A percentile compares a stretch with the other conserved stretches of the same genome.
Evolutionary conservation across 2,113 vertebrate genomes (phyloP).

Genomic region (Albula goreensis): DNA sequence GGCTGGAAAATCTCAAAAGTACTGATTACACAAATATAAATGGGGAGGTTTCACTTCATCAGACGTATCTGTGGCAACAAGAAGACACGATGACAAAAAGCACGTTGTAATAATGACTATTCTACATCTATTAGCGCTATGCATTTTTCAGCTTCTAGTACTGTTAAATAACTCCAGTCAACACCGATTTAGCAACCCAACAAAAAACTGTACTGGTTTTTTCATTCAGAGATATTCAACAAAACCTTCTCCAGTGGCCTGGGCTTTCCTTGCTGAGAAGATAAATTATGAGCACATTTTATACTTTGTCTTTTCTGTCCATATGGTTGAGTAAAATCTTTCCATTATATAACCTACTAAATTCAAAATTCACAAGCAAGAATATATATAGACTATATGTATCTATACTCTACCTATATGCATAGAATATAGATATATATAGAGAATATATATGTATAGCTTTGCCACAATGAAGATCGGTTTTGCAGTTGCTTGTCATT

Average conservation of each 20-base stretch:
- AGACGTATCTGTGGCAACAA: conserved; percentile 38
- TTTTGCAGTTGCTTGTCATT: background rate
- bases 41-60: conserved; percentile 49
- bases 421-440: background rate
- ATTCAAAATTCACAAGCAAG: conserved; percentile 21
- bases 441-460: background rate
- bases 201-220: conserved; percentile 71
- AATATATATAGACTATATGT: background rate
- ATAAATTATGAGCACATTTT: conserved; percentile 26
- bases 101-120: conserved; percentile 48
- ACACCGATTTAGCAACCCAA: conserved; percentile 56
- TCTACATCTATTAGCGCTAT: conserved; percentile 52
- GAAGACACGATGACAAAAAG: conserved; percentile 42
- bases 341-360: conserved; percentile 48
- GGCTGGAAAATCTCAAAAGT: conserved; percentile 17
- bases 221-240: conserved; percentile 49
- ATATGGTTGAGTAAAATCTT: conserved; percentile 47
- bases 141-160: conserved; percentile 47
- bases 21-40: conserved; percentile 21
- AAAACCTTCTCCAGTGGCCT: background rate
- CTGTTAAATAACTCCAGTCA: conserved; percentile 54
- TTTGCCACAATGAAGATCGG: background rate
- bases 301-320: conserved; percentile 36
- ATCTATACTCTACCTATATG: background rate
- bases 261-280: background rate